Conservation (phyloP, 2,888 invertebrate species). For the Scaptomyza reducta region DNA sequence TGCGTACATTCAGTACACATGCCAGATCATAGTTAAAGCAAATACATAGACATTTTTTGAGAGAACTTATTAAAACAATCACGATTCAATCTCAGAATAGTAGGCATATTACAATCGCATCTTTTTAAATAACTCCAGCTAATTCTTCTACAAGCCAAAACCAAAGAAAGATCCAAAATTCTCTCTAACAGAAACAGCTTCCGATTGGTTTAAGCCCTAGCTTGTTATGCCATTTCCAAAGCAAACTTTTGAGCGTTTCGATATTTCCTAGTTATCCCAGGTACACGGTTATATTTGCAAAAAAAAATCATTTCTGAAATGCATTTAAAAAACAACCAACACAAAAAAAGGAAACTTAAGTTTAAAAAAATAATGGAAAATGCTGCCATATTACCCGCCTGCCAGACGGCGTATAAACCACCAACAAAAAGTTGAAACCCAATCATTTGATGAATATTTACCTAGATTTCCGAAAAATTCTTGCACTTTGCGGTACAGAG, state of each 20-base stretch:
- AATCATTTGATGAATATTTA: conserved; percentile 3
- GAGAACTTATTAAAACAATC: not conserved
- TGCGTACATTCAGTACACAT: conserved; percentile 16
- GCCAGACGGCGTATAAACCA: conserved; percentile 47
- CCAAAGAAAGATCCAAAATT: not conserved
- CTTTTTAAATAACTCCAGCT: conserved; percentile 9
- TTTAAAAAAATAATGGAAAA: conserved; percentile 9
- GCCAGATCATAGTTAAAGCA: conserved; percentile 19
- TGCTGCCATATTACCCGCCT: conserved; percentile 56
- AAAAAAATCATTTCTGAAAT: not conserved
- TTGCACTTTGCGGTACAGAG: not conserved
- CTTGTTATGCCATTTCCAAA: conserved; percentile 3
- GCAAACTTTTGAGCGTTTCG: conserved; percentile 39
- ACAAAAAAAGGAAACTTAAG: conserved; percentile 23
- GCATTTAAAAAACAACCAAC: conserved; percentile 38
- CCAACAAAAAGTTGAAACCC: conserved; percentile 33
- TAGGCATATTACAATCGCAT: conserved; percentile 24
- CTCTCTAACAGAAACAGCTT: not conserved
- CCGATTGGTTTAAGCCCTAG: not conserved
- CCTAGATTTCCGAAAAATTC: not conserved
- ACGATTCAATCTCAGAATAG: not conserved
- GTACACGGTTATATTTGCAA: not conserved
- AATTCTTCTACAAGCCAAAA: conserved; percentile 6
- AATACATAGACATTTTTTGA: conserved; percentile 6
- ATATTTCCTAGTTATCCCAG: conserved; percentile 2